Evolutionary conservation across 2,113 vertebrate genomes (phyloP).

Genomic region (Accipiter virgatus): DNA sequence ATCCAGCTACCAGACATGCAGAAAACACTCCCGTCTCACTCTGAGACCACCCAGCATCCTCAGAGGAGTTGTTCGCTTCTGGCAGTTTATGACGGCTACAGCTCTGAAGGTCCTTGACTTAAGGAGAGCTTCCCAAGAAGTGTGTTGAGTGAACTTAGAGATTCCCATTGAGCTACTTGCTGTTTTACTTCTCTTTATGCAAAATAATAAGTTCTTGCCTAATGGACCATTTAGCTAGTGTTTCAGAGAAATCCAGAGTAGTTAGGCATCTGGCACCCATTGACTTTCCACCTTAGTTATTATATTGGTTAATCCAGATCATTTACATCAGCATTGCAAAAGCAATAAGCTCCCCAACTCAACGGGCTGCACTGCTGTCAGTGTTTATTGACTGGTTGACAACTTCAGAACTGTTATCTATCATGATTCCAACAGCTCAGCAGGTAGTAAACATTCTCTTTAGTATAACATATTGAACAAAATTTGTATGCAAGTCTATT

Average conservation of each 20-base stretch:
- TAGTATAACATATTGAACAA: slow-evolving; percentile 1
- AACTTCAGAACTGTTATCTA: slow-evolving; percentile 29
- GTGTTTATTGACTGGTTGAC: slow-evolving; percentile 30
- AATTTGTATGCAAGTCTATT: slow-evolving; percentile 45
- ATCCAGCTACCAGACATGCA: neutral
- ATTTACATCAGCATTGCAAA: neutral
- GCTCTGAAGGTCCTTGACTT: neutral
- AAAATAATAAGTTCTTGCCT: neutral
- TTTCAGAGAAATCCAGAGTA: neutral
- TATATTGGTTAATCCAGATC: neutral
- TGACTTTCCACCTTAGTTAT: neutral
- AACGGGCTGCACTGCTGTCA: neutral
- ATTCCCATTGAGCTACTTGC: neutral
- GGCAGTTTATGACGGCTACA: neutral
- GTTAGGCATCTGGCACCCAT: neutral
- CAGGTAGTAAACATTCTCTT: slow-evolving; percentile 52
- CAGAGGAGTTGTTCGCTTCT: neutral
- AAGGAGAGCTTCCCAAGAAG: neutral
- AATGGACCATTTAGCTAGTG: neutral
- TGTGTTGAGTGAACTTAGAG: neutral
- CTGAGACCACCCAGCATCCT: neutral
- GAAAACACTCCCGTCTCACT: neutral
- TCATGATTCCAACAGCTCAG: slow-evolving; percentile 40
- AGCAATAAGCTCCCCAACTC: neutral
- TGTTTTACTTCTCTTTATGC: neutral